These are phyloP conservation scores for Aurelia sp. DNA, from an alignment of 30 jellyfish, hydroid and myxozoan genomes.

Conservation along the genomic window DNA sequence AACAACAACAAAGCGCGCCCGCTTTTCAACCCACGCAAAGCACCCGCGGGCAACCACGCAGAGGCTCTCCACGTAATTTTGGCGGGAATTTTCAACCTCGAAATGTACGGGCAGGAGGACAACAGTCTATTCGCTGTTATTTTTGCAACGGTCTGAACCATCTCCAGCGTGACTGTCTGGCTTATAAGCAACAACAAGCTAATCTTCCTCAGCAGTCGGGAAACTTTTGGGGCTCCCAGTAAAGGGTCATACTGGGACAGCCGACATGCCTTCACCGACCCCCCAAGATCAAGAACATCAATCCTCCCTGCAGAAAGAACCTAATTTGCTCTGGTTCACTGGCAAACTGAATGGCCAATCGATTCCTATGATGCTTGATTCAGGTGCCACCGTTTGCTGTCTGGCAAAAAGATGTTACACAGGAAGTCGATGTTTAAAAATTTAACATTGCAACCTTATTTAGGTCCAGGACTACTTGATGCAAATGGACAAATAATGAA, in stretches of 20 bases:
- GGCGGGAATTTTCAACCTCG: conserved; percentile 12
- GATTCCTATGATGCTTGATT: conserved; percentile 8
- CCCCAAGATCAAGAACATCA: neutral
- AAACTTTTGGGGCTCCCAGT: conserved; percentile 45
- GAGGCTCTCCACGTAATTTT: neutral
- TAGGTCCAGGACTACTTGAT: conserved; percentile 4
- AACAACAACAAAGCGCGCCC: conserved; percentile 9
- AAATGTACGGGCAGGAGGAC: conserved; percentile 24
- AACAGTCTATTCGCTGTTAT: conserved; percentile 8
- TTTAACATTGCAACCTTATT: neutral
- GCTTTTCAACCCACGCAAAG: conserved; percentile 5
- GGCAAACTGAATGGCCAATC: too few species aligned
- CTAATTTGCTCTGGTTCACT: neutral
- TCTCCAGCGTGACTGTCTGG: conserved; percentile 19
- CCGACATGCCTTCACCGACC: too few species aligned
- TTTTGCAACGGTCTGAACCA: conserved; percentile 26
- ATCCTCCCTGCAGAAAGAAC: neutral
- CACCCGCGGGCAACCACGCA: conserved; percentile 3
- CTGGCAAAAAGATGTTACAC: conserved; percentile 19
- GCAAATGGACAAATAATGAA: conserved; percentile 16
- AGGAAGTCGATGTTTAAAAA: neutral
- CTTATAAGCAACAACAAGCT: conserved; percentile 27
- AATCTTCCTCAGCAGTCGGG: conserved; percentile 13
- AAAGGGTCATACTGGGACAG: conserved; percentile 13
- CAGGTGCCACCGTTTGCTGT: conserved; percentile 34